Base-by-base conservation (phyloP, 2,797 vertebrate species). In the Dendrocincla fuliginosa region DNA sequence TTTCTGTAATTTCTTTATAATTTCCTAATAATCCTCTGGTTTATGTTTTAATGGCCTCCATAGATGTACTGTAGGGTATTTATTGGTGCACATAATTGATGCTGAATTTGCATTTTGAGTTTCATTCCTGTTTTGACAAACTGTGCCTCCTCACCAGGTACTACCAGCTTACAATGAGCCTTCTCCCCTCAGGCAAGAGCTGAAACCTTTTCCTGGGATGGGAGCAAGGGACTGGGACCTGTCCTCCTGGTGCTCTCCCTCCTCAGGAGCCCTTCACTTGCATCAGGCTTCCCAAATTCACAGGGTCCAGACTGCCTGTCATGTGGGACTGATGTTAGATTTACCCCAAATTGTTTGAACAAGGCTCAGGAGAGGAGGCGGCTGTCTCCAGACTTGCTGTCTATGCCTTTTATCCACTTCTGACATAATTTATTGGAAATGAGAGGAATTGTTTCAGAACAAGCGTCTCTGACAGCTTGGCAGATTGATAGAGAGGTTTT, bases 401-500 rank as follows among this genome's bases (percentile, higher is more conserved):
- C 95, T 92, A 5, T 67, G 96, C 95, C 81, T 95, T 76, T 94
- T 52, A 95, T 90, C 89, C 70, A 12, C 42, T 79, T 6, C 81
- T 93, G 95, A 93, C 94, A 96, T 69, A 10, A 70, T 23, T 81
- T 67, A 92, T 92, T 94, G 95, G 94, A 90, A 94, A 93, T 10
- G 86, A 93, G 95, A 37, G 84, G 90, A 76, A 87, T 94, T 89
- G 94, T 94, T 94, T 93, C 84, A 63, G 91, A 87, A 94, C 92
- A 82, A 94, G 95, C 75, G 5, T 30, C 87, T 22, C 86, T 94
- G 95, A 92, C 92, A 96, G 92, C 92, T 90, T 95, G 96, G 94
- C 95, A 95, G 92, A 73, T 95, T 96, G 96, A 96, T 95, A 90
- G 96, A 95, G 94, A 95, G 95, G 59, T 93, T 96, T 96, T 65